Evolutionary conservation across 1,140 invertebrate species (phyloP).

Genomic region (Oryctes rhinoceros): DNA sequence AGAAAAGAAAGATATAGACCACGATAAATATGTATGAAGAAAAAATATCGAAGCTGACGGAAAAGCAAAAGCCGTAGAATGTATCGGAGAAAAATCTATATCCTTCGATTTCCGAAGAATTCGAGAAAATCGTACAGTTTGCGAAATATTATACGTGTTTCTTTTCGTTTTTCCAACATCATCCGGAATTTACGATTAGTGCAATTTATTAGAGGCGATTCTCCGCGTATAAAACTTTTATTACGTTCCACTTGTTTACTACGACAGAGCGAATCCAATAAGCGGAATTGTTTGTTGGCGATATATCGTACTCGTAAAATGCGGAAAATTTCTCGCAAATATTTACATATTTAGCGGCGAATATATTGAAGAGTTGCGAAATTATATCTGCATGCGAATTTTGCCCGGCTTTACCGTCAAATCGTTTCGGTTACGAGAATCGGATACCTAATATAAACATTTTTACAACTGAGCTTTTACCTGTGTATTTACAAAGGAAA

Average conservation of each 20-base stretch:
- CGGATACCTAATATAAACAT: too few species aligned
- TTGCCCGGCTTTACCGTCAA: too few species aligned
- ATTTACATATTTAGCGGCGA: background rate
- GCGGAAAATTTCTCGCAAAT: conserved; percentile 9
- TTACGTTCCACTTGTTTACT: conserved; percentile 2
- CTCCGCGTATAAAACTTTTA: conserved; percentile 18
- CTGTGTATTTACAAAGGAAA: too few species aligned
- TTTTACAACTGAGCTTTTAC: too few species aligned
- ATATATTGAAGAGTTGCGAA: background rate
- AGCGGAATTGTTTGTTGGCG: background rate
- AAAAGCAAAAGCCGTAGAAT: background rate
- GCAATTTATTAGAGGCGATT: conserved; percentile 6
- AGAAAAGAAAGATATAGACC: background rate
- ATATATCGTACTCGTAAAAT: background rate
- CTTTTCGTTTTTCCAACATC: conserved; percentile 2
- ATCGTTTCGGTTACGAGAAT: too few species aligned
- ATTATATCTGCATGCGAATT: background rate
- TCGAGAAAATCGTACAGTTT: background rate
- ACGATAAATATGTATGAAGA: conserved; percentile 23
- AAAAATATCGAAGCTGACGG: background rate
- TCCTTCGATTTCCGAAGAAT: background rate
- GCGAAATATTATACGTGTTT: background rate
- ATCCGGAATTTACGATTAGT: conserved; percentile 5
- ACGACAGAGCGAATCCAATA: background rate
- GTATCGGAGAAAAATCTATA: background rate